Evolutionary conservation across 35 echinoderm and acorn worm genomes (phyloP), one percentile per base, ranked within the genome.

Genomic region (Amphiura filiformis): DNA sequence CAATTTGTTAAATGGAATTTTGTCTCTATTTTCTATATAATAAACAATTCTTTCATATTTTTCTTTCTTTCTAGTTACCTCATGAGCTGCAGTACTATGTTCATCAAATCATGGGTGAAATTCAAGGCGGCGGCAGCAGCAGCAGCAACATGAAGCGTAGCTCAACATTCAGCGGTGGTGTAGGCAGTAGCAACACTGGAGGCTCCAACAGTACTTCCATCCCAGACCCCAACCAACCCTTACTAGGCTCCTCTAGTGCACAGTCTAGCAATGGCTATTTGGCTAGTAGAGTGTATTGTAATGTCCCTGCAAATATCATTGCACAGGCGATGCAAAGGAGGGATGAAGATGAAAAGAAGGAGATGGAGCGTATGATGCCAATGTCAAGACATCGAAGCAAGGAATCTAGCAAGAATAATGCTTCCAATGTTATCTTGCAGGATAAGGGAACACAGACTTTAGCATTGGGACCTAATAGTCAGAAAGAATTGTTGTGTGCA

Each of bases 31-130:
- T n/a, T n/a, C n/a, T n/a, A n/a, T n/a, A n/a, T n/a, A n/a, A n/a
- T n/a, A n/a, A n/a, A n/a, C n/a, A n/a, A n/a, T n/a, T n/a, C n/a
- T n/a, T n/a, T 34, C 32, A 78, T 39, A 77, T 86, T 78, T 75
- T 47, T 84, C 20, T 57, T 9, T 77, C 56, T 77, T 80, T 78
- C 18, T 80, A 99, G 96, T 89, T 99, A 87, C 96, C 96, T 78
- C 93, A 99, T 77, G 96, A 99, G 57, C 90, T 99, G 35, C 96
- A 99, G 79, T 99, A 99, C 86, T 92, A 90, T 44, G 96, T 99
- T 30, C 96, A 99, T 79, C 93, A 99, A 79, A 91, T 99, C 18
- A 99, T 99, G 96, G 96, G 86, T 31, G 96, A 99, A 78, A 93
- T 83, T 33, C 65, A 76, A 31, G 64, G 57, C 20, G 65, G 84